Percentiles rank a stretch among this genome's conserved stretches.
phyloP scores from a whole-genome alignment of 2,888 invertebrate species.

The Zaprionus obscuricornis region DNA sequence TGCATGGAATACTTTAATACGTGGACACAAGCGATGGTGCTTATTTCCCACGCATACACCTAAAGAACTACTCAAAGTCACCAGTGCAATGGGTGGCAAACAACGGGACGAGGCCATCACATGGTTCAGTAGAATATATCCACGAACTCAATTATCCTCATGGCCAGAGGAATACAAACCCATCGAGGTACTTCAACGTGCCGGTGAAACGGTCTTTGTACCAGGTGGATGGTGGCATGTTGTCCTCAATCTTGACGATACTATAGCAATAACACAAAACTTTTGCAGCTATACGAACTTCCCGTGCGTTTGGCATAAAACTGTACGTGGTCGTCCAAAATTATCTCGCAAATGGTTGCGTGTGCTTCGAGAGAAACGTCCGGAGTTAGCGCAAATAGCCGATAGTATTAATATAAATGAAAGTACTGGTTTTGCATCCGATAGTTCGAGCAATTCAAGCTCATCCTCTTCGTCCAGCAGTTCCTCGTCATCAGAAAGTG shows the following conservation, averaged over 20 bases:
- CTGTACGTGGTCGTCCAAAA: slow-evolving; percentile 97
- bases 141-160: slow-evolving; percentile 92
- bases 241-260: slow-evolving; percentile 97
- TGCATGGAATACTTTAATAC: slow-evolving; percentile 98
- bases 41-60: slow-evolving; percentile 98
- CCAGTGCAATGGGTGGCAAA: slow-evolving; percentile 96
- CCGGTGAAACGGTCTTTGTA: slow-evolving; percentile 99
- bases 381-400: slow-evolving; percentile 90
- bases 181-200: slow-evolving; percentile 96
- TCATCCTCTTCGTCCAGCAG: slow-evolving; percentile 90
- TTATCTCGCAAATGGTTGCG: slow-evolving; percentile 96
- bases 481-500: slow-evolving; percentile 72
- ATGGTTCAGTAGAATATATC: slow-evolving; percentile 98
- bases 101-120: slow-evolving; percentile 99
- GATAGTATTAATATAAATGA: slow-evolving; percentile 93
- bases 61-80: slow-evolving; percentile 96
- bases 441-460: slow-evolving; percentile 94
- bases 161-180: slow-evolving; percentile 97
- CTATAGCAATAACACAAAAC: slow-evolving; percentile 99
- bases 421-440: slow-evolving; percentile 96
- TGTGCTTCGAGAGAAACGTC: slow-evolving; percentile 88
- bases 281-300: slow-evolving; percentile 98
- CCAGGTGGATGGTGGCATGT: slow-evolving; percentile 99
- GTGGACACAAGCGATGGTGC: slow-evolving; percentile 99
- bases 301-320: slow-evolving; percentile 99